Evolutionary conservation across 2,888 invertebrate genomes (phyloP), one percentile per base, ranked within the genome.

Genomic region (Odontocolon sp.): DNA sequence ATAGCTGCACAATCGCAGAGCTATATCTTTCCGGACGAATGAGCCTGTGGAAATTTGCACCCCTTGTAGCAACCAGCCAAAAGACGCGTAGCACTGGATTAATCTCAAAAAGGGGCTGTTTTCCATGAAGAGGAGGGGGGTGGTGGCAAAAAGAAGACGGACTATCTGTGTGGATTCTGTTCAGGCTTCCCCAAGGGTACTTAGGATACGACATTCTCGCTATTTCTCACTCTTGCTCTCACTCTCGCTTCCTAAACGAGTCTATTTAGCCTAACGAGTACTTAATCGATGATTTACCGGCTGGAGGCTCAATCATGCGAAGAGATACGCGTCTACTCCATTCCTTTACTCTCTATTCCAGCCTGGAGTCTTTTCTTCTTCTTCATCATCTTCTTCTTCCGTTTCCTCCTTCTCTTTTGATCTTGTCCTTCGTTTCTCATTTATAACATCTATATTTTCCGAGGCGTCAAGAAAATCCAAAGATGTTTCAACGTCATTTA

Each of bases 261-360:
- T 77, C 81, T 83, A 83, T 83, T 87, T 87, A 85, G 82, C 77
- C 83, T 87, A 87, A 87, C 87, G 87, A 87, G 87, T 83, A 86
- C 83, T 86, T 87, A 87, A 87, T 87, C 85, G 87, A 87, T 87
- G 87, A 87, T 87, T 84, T 87, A 87, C 83, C 79, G 81, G 80
- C 77, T 59, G 77, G 78, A 75, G 79, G 83, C 83, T 87, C 86
- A 87, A 87, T 87, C 87, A 86, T 87, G 87, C 87, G 87, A 83
- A 81, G 84, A 87, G 87, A 87, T 87, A 87, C 82, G 82, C 50
- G 11, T 26, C 81, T 83, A 82, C 79, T 66, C 63, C 56, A 73
- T 28, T 36, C 45, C 28, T 36, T 50, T 68, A 74, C 70, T 61
- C 64, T 56, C 67, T 68, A 38, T 23, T 36, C 47, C 40, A 56